A percentile compares a stretch with the other conserved stretches of the same genome.
These are phyloP conservation scores for Elephas maximus DNA, from an alignment of 2,113 vertebrate species.

Conservation along the genomic window DNA sequence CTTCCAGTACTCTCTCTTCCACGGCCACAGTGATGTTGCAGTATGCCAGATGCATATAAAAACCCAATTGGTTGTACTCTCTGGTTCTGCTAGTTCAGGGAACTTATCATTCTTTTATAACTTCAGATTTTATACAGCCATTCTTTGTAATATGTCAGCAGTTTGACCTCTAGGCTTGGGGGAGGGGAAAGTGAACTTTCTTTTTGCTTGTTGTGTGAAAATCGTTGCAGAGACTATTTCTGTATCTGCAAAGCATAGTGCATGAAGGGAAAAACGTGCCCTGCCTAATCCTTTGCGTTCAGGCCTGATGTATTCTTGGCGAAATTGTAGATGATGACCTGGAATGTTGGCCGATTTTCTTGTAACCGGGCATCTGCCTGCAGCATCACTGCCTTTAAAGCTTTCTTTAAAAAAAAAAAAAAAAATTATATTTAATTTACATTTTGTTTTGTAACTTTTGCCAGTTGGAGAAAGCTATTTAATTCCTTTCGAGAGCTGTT, in stretches of 20 bases:
- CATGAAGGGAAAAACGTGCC: neutral
- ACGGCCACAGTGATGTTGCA: neutral
- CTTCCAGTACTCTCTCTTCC: neutral
- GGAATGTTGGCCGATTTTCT: neutral
- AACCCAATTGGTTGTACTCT: neutral
- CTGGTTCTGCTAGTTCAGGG: neutral
- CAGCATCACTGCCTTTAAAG: neutral
- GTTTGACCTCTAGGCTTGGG: constrained; percentile 30
- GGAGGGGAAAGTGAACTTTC: neutral
- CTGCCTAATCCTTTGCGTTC: neutral
- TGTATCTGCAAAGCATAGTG: neutral
- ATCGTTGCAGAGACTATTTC: neutral
- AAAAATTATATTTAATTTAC: constrained; percentile 9
- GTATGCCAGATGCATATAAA: neutral
- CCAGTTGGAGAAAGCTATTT: neutral
- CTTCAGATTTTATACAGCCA: neutral
- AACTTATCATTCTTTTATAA: neutral
- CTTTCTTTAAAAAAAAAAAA: too few species aligned
- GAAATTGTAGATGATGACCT: neutral
- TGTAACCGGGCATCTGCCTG: neutral
- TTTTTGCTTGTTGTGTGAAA: neutral
- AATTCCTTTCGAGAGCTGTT: constrained; percentile 31
- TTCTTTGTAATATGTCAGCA: neutral
- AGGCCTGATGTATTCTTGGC: neutral
- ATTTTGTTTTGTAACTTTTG: constrained; percentile 60